Evolutionary conservation across 92 coral and sea anemone species (phyloP).

Genomic region (Zoanthus sansibaricus): DNA sequence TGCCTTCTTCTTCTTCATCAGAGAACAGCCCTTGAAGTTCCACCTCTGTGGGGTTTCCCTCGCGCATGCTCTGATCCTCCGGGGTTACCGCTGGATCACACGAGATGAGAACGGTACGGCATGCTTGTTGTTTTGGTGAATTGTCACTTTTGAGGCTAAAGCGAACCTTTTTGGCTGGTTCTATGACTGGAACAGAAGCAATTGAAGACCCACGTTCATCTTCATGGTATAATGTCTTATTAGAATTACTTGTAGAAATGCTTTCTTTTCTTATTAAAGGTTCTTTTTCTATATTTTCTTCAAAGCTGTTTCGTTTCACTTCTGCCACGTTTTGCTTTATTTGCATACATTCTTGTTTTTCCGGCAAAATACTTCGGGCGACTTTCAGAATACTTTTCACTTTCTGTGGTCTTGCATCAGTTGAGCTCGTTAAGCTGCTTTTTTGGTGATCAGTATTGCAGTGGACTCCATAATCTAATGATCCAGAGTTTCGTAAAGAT

Average conservation of each 20-base stretch:
- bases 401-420: not conserved
- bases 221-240: not conserved
- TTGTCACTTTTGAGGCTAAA: slow-evolving; percentile 30
- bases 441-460: not conserved
- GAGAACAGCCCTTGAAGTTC: slow-evolving; percentile 71
- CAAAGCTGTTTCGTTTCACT: not conserved
- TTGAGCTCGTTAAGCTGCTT: not conserved
- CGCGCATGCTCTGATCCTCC: not conserved
- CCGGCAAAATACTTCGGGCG: not conserved
- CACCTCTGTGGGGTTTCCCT: not conserved
- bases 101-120: not conserved
- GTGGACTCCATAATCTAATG: not conserved
- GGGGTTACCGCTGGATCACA: not conserved
- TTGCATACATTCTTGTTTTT: not conserved
- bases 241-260: too few species aligned
- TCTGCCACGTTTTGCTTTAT: not conserved
- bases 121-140: not conserved
- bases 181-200: not conserved
- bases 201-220: not conserved
- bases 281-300: not conserved
- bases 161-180: slow-evolving; percentile 36
- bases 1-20: slow-evolving; percentile 78
- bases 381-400: slow-evolving; percentile 17
- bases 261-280: not conserved
- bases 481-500: not conserved